Conservation (phyloP, 2,888 invertebrate genomes). For the Ormyrus nitidulus region DNA sequence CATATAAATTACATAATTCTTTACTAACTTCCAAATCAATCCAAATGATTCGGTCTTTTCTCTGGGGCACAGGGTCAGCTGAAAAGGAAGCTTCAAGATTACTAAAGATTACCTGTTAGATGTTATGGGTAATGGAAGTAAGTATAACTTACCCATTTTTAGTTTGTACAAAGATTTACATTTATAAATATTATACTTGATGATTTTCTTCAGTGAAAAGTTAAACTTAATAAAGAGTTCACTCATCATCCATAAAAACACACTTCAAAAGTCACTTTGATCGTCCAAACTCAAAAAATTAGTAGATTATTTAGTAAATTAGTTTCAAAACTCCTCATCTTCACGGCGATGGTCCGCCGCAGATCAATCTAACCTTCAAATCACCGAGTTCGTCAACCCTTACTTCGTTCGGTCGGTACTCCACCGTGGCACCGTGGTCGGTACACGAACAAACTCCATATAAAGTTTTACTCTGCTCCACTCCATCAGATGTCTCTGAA, state of each 20-base stretch:
- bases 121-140: constrained; percentile 10
- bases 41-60: constrained; percentile 80
- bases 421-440: no score
- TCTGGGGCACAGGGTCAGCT: constrained; percentile 27
- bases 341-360: no score
- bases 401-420: no score
- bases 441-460: no score
- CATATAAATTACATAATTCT: background rate
- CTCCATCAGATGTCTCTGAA: no score
- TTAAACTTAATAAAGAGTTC: constrained; percentile 14
- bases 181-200: constrained; percentile 50
- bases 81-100: constrained; percentile 2
- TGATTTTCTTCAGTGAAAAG: constrained; percentile 21
- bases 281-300: no score
- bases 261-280: no score
- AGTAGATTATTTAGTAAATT: no score
- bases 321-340: no score
- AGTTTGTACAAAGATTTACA: constrained; percentile 41
- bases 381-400: no score
- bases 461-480: no score
- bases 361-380: no score
- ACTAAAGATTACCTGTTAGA: background rate
- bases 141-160: constrained; percentile 45
- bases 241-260: constrained; percentile 31
- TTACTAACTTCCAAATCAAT: constrained; percentile 81